Evolutionary conservation across 64 coral and sea anemone species (phyloP), one percentile per base, ranked within the genome.

Genomic region (Acropora yongei): DNA sequence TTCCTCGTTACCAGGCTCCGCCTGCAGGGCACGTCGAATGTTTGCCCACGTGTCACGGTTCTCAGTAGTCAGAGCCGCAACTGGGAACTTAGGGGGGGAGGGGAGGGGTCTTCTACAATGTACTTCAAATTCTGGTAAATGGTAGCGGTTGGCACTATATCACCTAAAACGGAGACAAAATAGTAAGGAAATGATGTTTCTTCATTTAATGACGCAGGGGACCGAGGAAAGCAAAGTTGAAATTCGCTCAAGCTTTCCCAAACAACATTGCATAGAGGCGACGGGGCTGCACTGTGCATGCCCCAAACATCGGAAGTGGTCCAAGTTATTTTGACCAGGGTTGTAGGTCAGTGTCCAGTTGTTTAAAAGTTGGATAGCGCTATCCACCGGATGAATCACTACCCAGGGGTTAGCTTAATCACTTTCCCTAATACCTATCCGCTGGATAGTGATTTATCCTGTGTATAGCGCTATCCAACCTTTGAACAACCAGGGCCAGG

Each of bases 81-180:
- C 57, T 1, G 97, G 94, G 43, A 93, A 86, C 69, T 72, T 77
- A 5, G 97, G 30, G 30, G 30, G 4, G 79, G 75, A 84, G 82
- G 88, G 30, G 90, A 20, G 6, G 84, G 72, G 41, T 88, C 79
- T 1, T 87, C 68, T 4, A 91, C 78, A 44, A 98, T 98, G 48
- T 91, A 74, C 69, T 98, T 95, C 40, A 98, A 84, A 57, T 93
- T 98, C 16, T 74, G 81, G 13, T 96, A 93, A 55, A 98, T 94
- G 3, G 94, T 95, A 14, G 91, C 87, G 13, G 97, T 79, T 72
- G 91, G 83, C 0, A 93, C 91, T 0, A 96, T 73, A 3, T 88
- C n/a, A 49, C 92, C 97, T 98, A n/a, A 66, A 57, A 66, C 16
- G 20, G 71, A 57, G 1, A 41, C 0, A 87, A 10, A 67, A 67